These are phyloP conservation scores for Amphiprion percula DNA, from an alignment of 2,113 vertebrate species.

Conservation along the genomic window DNA sequence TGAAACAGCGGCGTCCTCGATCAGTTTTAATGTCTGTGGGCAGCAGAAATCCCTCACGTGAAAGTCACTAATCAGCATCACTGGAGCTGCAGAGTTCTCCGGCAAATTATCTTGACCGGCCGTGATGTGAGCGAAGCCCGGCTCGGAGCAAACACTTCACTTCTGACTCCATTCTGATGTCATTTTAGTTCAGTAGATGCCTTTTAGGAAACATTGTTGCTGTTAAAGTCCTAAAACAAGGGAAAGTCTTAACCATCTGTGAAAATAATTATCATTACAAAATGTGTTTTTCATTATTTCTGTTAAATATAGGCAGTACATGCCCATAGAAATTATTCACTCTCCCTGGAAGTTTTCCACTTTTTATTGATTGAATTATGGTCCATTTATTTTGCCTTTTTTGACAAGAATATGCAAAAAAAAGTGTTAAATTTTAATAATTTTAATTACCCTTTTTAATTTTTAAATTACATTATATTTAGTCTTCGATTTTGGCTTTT, in stretches of 20 bases:
- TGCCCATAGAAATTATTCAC: too few species aligned
- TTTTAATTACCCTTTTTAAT: too few species aligned
- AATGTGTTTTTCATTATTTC: neutral
- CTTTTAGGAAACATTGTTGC: conserved; percentile 2
- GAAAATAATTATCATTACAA: conserved; percentile 3
- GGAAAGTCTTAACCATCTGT: neutral
- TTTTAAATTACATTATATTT: too few species aligned
- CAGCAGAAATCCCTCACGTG: conserved; percentile 46
- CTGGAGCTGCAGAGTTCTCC: conserved; percentile 40
- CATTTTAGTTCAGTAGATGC: conserved; percentile 25
- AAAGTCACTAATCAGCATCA: conserved; percentile 49
- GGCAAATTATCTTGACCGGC: conserved; percentile 61
- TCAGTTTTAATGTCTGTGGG: conserved; percentile 46
- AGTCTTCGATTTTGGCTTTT: too few species aligned
- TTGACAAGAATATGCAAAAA: too few species aligned
- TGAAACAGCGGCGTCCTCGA: conserved; percentile 33
- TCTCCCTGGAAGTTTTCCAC: too few species aligned
- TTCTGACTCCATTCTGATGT: conserved; percentile 40
- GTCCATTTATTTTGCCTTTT: too few species aligned
- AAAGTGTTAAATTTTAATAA: too few species aligned
- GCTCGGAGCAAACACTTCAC: conserved; percentile 4
- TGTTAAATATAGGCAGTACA: neutral
- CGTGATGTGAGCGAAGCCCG: conserved; percentile 23
- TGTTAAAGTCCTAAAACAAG: neutral
- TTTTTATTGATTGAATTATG: neutral